These are phyloP conservation scores for Pentalonia nigronervosa DNA, from an alignment of 1,140 invertebrate genomes.

Conservation along the genomic window DNA sequence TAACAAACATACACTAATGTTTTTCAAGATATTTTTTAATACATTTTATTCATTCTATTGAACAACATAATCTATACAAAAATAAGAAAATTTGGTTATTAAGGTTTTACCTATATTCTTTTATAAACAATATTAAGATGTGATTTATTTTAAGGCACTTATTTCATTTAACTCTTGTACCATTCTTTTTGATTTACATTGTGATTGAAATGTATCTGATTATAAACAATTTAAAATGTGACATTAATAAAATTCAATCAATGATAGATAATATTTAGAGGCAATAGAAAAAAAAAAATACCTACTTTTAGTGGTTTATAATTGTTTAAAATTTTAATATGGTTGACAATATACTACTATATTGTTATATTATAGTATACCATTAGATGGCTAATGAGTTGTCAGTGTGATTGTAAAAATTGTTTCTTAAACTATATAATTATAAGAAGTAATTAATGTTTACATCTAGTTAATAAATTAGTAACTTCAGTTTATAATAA, in stretches of 20 bases:
- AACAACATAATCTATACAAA: background rate
- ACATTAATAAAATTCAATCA: background rate
- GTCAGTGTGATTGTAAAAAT: background rate
- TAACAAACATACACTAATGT: background rate
- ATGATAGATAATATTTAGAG: background rate
- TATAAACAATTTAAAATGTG: background rate
- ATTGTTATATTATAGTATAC: background rate
- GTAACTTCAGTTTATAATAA: background rate
- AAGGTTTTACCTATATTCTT: background rate
- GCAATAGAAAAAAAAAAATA: background rate
- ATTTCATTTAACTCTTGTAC: background rate
- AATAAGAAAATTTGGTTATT: background rate
- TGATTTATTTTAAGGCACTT: background rate
- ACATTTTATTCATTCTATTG: background rate
- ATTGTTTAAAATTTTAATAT: background rate
- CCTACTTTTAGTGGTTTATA: background rate
- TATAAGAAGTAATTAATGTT: background rate
- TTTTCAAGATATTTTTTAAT: background rate
- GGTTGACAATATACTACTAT: background rate
- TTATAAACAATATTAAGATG: background rate
- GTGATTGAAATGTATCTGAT: background rate
- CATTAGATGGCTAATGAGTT: background rate
- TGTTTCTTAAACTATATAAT: background rate
- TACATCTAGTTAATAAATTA: background rate
- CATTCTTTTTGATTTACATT: background rate